Conservation (phyloP, 2,113 vertebrate species). For the Labeo catla region DNA sequence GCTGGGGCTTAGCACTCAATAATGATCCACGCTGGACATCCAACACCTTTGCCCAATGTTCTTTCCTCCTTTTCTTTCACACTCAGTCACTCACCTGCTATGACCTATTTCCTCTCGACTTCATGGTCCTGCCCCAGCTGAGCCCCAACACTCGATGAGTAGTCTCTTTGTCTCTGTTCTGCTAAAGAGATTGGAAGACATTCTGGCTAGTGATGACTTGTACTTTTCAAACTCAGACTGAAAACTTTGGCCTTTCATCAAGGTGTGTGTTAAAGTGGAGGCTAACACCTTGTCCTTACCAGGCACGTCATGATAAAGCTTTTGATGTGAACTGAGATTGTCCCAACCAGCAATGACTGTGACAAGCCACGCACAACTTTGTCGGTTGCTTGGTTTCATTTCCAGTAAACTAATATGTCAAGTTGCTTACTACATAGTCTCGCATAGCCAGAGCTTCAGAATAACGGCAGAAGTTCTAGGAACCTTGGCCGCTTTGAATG, state of each 20-base stretch:
- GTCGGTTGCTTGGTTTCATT: neutral
- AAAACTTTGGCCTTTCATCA: conserved; percentile 6
- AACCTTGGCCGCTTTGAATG: too few species aligned
- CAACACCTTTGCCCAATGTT: conserved; percentile 40
- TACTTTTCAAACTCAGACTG: neutral
- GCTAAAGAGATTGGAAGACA: conserved; percentile 17
- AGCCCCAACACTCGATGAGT: conserved; percentile 66
- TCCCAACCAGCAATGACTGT: neutral
- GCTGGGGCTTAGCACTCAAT: conserved; percentile 67
- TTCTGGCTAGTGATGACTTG: conserved; percentile 20
- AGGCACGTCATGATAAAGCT: neutral
- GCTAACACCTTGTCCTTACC: conserved; percentile 3
- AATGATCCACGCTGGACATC: conserved; percentile 70
- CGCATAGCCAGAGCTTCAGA: too few species aligned
- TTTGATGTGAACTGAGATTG: neutral
- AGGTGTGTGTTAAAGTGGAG: conserved; percentile 26
- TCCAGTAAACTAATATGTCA: neutral
- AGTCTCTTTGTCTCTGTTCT: neutral
- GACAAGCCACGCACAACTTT: neutral
- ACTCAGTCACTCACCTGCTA: conserved; percentile 51
- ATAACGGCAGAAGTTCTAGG: too few species aligned
- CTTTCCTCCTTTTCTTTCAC: conserved; percentile 56
- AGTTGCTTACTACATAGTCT: neutral
- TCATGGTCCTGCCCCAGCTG: conserved; percentile 71
- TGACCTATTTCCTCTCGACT: conserved; percentile 73